Percentiles rank a stretch among this genome's conserved stretches.
phyloP scores from a whole-genome alignment of 1,140 invertebrate genomes.

The Saccostrea echinata region DNA sequence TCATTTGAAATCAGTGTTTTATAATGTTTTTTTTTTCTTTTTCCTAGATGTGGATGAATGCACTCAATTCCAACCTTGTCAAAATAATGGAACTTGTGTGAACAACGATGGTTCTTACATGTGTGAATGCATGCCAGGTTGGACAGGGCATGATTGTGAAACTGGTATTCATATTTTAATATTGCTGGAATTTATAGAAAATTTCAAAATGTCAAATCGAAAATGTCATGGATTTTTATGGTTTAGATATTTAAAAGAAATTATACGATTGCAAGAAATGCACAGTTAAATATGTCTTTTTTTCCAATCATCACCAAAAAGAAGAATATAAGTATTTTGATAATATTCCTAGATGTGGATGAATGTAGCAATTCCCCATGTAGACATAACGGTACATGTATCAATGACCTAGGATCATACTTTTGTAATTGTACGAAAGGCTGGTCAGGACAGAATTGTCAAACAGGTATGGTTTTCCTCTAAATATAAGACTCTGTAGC shows the following conservation, averaged over 20 bases:
- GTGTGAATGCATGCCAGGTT: slow-evolving; percentile 51
- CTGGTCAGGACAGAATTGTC: slow-evolving; percentile 46
- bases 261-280: too few relatives aligned
- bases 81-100: slow-evolving; percentile 43
- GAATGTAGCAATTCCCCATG: slow-evolving; percentile 53
- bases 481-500: neutral
- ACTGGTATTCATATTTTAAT: slow-evolving; percentile 19
- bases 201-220: too few relatives aligned
- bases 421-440: slow-evolving; percentile 49
- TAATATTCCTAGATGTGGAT: slow-evolving; percentile 48
- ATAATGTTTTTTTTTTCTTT: neutral
- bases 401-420: slow-evolving; percentile 46
- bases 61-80: slow-evolving; percentile 2
- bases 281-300: too few relatives aligned
- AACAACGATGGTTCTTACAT: slow-evolving; percentile 10
- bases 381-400: slow-evolving; percentile 45
- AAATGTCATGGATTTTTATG: too few relatives aligned
- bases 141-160: slow-evolving; percentile 50
- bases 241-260: too few relatives aligned
- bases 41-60: slow-evolving; percentile 54
- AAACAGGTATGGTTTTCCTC: neutral
- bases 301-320: too few relatives aligned
- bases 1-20: slow-evolving; percentile 7
- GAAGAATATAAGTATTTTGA: neutral
- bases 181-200: neutral